Base-by-base conservation (phyloP, 1,140 invertebrate genomes). In the Aricia agestis region DNA sequence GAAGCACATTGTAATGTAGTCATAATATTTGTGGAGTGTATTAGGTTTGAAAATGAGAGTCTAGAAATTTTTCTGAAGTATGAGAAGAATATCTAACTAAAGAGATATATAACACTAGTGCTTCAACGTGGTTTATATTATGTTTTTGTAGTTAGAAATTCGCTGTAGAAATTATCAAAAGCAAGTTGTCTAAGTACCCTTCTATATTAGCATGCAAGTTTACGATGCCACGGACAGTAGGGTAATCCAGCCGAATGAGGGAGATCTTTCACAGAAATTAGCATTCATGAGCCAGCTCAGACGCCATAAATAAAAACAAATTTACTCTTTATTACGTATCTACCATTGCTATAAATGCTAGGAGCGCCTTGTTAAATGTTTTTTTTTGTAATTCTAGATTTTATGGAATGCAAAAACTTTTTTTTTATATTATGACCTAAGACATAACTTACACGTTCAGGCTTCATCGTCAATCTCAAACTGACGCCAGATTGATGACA, bases 271-370 rank as follows among this genome's bases (percentile, higher is more conserved):
- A 82, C 75, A 63, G 52, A 80, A 84, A 88, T 89, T 88, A 87
- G 77, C 84, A 89, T 89, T 89, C 87, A 89, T 85, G 86, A 85
- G 80, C 80, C 73, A 76, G 69, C 84, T 78, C 81, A 76, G 78
- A 77, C 82, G 75, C 81, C 82, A 85, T 86, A 86, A 88, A 88
- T 88, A 87, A 89, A 79, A 85, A 83, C 75, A 78, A 79, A 85
- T 82, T 80, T 78, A 76, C 74, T 73, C 52, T 70, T 41, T 78
- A 80, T 80, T 82, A 82, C 83, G 77, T 82, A 72, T 82, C 59
- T 68, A 75, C 67, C n/a, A 13, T 19, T 45, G 17, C 65, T 31
- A 74, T 70, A 42, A 42, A 68, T 61, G 67, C 6, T 4, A 1
- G 68, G 45, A 57, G 42, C 36, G 57, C 18, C 52, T 25, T 68